Conservation (phyloP, 2,113 vertebrate genomes). For the Xenus cinereus region DNA sequence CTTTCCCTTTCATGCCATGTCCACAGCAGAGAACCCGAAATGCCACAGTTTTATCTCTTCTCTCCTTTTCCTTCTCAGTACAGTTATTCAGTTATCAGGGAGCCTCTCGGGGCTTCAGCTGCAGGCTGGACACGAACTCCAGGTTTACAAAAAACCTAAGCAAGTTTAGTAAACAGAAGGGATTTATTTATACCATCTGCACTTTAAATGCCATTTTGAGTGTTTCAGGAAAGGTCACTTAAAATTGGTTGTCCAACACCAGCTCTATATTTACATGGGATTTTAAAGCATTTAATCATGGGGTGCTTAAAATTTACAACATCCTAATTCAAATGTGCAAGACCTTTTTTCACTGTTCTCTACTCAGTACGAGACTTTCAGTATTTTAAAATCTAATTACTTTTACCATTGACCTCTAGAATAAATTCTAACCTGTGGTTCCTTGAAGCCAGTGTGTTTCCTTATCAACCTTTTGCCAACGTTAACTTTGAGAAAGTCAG, state of each 20-base stretch:
- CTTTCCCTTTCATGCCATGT: not conserved
- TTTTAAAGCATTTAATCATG: not conserved
- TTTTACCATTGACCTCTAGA: not conserved
- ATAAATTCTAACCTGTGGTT: not conserved
- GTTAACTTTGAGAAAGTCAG: not conserved
- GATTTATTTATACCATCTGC: slow-evolving; percentile 26
- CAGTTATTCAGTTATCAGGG: not conserved
- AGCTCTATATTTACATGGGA: not conserved
- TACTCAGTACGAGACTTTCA: not conserved
- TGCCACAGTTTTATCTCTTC: rapidly evolving
- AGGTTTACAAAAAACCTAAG: slow-evolving; percentile 20
- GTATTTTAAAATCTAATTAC: not conserved
- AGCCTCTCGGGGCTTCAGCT: not conserved
- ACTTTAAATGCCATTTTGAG: slow-evolving; percentile 1
- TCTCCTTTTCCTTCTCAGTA: not conserved
- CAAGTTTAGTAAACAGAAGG: slow-evolving; percentile 52
- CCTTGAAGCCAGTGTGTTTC: not conserved
- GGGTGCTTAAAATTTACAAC: not conserved
- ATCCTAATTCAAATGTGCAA: not conserved
- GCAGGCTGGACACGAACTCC: not conserved
- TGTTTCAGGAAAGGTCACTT: slow-evolving; percentile 3
- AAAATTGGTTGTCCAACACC: not conserved
- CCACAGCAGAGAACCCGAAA: rapidly evolving
- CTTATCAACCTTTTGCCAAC: not conserved
- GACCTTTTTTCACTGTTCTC: not conserved